Evolutionary conservation across 2,888 invertebrate species (phyloP).

Genomic region (Neoitamus cyanurus): DNA sequence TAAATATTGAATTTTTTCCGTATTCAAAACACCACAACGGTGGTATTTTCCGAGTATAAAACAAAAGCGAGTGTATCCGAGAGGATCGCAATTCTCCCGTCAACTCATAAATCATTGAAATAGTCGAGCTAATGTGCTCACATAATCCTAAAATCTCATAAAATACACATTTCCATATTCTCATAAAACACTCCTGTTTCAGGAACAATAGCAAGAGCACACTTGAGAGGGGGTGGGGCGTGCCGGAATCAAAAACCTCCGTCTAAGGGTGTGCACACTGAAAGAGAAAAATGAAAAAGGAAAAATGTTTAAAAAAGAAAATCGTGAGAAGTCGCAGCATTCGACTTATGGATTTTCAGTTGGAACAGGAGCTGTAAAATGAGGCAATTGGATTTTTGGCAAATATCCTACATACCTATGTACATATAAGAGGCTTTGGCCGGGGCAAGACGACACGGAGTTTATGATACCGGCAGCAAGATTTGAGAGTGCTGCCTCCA

Average conservation of each 20-base stretch:
- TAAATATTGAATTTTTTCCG: background rate
- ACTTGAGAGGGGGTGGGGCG: background rate
- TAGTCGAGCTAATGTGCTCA: slow-evolving; percentile 49
- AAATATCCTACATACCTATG: slow-evolving; percentile 8
- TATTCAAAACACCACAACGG: background rate
- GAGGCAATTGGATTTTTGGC: slow-evolving; percentile 37
- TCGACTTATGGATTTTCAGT: slow-evolving; percentile 10
- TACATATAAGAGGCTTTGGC: background rate
- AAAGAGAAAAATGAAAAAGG: background rate
- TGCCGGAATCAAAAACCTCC: background rate
- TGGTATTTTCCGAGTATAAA: background rate
- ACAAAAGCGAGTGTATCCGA: background rate
- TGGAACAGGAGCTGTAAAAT: background rate
- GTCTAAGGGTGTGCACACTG: background rate
- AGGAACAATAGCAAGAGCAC: background rate
- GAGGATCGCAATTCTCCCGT: background rate
- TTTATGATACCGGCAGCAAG: background rate
- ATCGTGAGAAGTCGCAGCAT: background rate
- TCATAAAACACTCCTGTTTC: slow-evolving; percentile 49
- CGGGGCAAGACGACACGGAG: background rate
- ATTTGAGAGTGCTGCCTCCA: background rate
- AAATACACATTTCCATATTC: slow-evolving; percentile 52
- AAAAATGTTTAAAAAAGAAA: background rate
- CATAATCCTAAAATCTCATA: slow-evolving; percentile 51
- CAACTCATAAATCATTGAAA: slow-evolving; percentile 11